phyloP scores from a whole-genome alignment of 1,140 invertebrate genomes.

The Theocolax elegans region DNA sequence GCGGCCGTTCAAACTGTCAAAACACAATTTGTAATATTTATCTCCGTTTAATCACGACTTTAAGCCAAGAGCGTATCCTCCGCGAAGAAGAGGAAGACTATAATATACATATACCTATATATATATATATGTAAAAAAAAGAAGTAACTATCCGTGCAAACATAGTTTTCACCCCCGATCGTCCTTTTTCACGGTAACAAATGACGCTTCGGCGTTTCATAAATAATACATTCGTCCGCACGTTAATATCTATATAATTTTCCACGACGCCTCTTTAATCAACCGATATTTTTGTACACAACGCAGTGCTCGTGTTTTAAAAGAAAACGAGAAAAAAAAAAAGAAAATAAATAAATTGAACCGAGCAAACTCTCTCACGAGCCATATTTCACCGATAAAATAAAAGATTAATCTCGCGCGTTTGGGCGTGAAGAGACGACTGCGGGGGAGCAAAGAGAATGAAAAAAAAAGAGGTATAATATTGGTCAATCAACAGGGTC shows the following conservation, averaged over 20 bases:
- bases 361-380: background rate
- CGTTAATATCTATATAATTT: constrained; percentile 30
- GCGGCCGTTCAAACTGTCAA: too few species aligned
- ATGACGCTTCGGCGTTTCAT: constrained; percentile 21
- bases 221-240: constrained; percentile 25
- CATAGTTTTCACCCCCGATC: too few species aligned
- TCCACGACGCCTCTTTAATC: constrained; percentile 1
- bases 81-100: too few species aligned
- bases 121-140: too few species aligned
- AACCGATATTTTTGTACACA: background rate
- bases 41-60: too few species aligned
- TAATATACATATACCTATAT: too few species aligned
- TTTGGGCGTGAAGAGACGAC: background rate
- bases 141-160: too few species aligned
- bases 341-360: background rate
- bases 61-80: too few species aligned
- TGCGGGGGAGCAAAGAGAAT: background rate
- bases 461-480: constrained; percentile 15
- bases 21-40: too few species aligned
- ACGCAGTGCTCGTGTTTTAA: background rate
- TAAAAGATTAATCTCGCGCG: constrained; percentile 32
- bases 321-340: background rate
- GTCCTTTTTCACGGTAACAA: too few species aligned
- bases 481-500: constrained; percentile 30
- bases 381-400: constrained; percentile 31